Conservation (phyloP, 2,888 invertebrate genomes). For the Yponomeuta plumbellus region DNA sequence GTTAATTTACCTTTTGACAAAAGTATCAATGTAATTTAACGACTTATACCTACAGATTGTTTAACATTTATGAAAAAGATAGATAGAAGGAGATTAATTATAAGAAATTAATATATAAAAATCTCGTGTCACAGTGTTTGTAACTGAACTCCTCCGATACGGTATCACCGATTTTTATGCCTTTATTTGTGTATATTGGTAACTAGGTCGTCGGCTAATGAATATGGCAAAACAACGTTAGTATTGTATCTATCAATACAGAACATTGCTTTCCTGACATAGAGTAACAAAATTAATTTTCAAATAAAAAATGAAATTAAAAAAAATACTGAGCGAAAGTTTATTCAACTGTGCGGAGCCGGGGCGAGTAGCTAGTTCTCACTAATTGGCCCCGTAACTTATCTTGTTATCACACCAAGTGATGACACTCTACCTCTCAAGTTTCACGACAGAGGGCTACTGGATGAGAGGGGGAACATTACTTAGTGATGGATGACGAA, state of each 20-base stretch:
- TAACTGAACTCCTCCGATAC: too few relatives aligned
- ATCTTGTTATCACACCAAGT: neutral
- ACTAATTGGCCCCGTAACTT: conserved; percentile 17
- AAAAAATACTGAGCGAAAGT: neutral
- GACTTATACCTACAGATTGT: too few relatives aligned
- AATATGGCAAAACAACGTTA: neutral
- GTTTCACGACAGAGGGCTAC: neutral
- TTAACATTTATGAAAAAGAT: too few relatives aligned
- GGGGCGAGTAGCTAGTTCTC: conserved; percentile 1
- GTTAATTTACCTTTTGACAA: neutral
- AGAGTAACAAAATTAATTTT: too few relatives aligned
- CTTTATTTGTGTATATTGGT: too few relatives aligned
- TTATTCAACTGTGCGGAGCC: neutral
- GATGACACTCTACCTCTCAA: neutral
- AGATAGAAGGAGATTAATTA: too few relatives aligned
- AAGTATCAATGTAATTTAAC: too few relatives aligned
- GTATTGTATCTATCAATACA: neutral
- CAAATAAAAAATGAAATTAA: neutral
- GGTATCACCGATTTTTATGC: too few relatives aligned
- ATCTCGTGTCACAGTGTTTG: too few relatives aligned
- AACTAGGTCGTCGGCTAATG: too few relatives aligned
- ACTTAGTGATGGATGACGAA: neutral
- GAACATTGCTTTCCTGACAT: neutral
- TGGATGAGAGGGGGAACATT: neutral
- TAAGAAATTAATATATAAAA: too few relatives aligned